Evolutionary conservation across 2,797 vertebrate species (phyloP).

Genomic region (Myotis planiceps): DNA sequence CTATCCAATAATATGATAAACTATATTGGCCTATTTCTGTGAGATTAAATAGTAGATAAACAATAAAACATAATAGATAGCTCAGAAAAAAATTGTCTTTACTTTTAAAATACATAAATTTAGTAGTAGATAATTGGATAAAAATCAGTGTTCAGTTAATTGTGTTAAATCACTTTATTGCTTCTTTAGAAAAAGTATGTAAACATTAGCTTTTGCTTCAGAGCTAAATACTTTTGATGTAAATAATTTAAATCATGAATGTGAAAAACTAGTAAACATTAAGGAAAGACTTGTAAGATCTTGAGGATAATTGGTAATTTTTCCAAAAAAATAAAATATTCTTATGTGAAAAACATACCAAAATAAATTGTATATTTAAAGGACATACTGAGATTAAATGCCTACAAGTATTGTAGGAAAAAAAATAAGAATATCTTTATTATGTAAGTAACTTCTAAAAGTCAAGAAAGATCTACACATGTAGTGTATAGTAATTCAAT

Average conservation of each 20-base stretch:
- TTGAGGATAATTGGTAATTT: not conserved
- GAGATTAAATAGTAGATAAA: not conserved
- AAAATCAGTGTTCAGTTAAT: not conserved
- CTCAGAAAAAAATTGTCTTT: not conserved
- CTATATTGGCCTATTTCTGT: not conserved
- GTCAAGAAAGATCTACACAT: not conserved
- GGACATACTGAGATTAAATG: not conserved
- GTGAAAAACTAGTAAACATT: not conserved
- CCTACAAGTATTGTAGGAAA: not conserved
- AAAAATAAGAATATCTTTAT: not conserved
- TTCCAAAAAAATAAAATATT: not conserved
- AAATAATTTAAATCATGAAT: not conserved
- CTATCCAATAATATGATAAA: not conserved
- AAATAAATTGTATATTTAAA: not conserved
- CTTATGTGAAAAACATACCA: not conserved
- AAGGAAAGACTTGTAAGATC: not conserved
- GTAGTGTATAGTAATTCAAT: not conserved
- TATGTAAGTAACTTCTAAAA: not conserved
- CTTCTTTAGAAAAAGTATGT: not conserved
- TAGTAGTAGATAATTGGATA: not conserved
- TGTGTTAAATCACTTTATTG: not conserved
- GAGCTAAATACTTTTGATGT: not conserved
- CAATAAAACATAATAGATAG: not conserved
- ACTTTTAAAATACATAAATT: not conserved
- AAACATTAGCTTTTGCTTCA: not conserved